Evolutionary conservation across 2,888 invertebrate genomes (phyloP), one percentile per base, ranked within the genome.

Genomic region (Melanophora roralis): DNA sequence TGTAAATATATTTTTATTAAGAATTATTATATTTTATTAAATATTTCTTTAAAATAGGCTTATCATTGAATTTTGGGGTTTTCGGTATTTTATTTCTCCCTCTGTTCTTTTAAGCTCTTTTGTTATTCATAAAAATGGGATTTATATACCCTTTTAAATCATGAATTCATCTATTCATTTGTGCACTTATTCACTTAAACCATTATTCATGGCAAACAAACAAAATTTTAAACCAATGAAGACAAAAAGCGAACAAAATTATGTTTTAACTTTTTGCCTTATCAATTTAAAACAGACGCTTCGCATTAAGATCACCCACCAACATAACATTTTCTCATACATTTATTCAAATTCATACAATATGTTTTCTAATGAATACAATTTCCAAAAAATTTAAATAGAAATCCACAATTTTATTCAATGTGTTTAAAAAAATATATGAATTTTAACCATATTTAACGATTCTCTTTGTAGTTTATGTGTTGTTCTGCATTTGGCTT

Each of bases 261-360:
- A 73, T 65, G 45, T 40, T 59, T 67, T 73, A 68, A 68, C 72
- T 57, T 76, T 68, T 64, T 64, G 67, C 47, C 81, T 83, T 83
- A 83, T 83, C 83, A 81, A 78, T 82, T 74, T 64, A 59, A 77
- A 81, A 65, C 82, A 83, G 82, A 77, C 81, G 71, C 49, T 82
- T 9, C 51, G 64, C 55, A 74, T 81, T 82, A 49, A 71, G 69
- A 73, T 53, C 27, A 57, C 34, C 34, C 11, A 72, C 47, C 47
- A 55, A 47, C 32, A 55, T 11, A 27, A 9, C 27, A 68, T n/a
- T 69, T 38, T 36, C 11, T 23, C 45, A 19, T 51, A 21, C n/a
- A 43, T 12, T n/a, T 9, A n/a, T n/a, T 27, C 27, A 21, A 51
- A 27, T 43, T 14, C 7, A 45, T 3, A 32, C 34, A 32, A 47